Conservation (phyloP, 1,140 invertebrate species). For the Chlorops oryzae region DNA sequence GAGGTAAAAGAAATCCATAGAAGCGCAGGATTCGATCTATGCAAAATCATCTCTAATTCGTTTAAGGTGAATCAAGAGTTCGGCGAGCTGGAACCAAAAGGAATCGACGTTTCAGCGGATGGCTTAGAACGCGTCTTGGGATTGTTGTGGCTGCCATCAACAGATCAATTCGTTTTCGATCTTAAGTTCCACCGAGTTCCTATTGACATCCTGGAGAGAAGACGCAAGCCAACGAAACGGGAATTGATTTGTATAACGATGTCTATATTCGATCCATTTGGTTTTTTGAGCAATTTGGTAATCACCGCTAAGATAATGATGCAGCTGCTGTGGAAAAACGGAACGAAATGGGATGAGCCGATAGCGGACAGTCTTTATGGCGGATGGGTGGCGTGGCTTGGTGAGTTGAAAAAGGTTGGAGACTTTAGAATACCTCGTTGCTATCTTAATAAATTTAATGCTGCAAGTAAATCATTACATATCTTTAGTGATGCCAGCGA, state of each 20-base stretch:
- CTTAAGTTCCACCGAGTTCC: background rate
- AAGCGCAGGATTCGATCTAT: background rate
- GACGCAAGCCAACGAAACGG: background rate
- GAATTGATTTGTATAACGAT: background rate
- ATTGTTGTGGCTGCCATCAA: background rate
- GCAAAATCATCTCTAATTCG: background rate
- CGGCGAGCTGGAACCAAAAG: no score
- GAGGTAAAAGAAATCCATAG: background rate
- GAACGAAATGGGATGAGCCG: background rate
- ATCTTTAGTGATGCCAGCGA: conserved; percentile 11
- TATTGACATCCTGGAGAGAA: background rate
- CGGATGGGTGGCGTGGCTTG: background rate
- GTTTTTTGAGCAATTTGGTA: background rate
- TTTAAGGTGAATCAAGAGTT: background rate
- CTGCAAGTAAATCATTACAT: background rate
- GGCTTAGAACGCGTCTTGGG: background rate
- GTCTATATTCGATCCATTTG: background rate
- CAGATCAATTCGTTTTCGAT: background rate
- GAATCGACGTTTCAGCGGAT: no score
- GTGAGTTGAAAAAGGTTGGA: background rate
- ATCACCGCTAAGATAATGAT: background rate
- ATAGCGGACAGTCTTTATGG: background rate
- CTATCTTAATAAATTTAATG: background rate
- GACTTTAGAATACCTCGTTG: background rate
- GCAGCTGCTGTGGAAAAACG: background rate